Base-by-base conservation (phyloP, 2,888 invertebrate genomes). In the Pollenia griseotomentosa region DNA sequence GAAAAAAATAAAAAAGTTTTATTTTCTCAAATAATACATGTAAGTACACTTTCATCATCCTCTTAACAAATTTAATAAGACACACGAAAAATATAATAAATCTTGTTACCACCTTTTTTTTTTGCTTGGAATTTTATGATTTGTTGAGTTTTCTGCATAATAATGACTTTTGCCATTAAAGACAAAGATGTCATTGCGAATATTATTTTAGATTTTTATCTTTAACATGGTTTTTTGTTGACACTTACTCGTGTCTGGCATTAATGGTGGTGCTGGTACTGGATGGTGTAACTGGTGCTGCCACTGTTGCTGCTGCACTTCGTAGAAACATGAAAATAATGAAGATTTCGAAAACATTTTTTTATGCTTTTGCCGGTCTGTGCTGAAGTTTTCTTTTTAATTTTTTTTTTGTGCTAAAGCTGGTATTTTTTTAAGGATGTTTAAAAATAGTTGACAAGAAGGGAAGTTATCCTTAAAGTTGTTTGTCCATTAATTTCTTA, bases 161-260 rank as follows among this genome's bases (percentile, higher is more conserved):
- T 80, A 85, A 85, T 53, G 79, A 80, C 61, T 85, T 74, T 80
- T 53, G 68, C 68, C 68, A 74, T 85, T 80, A 80, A 80, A 85
- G 57, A 80, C 70, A 85, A 81, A 77, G 53, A 81, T 71, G 65
- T 65, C 85, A 85, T 77, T 81, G 75, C 59, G 44, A 81, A 81
- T 71, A 85, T 81, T 75, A 71, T 77, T 85, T 77, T 44, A 51
- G 70, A 80, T 77, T 71, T 70, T 63, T 77, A 66, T 77, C 65
- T 75, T 44, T 51, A 65, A 71, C 12, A 46, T 42, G 12, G 48
- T 55, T 71, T 59, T 63, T 48, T 61, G 51, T 68, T 74, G 79
- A 71, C 78, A 78, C 73, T 55, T 57, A 59, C 51, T 59, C 57
- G n/a, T 70, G 82, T 55, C 53, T 68, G 8, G 61, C n/a, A 19